Evolutionary conservation across 2,797 vertebrate species (phyloP), one percentile per base, ranked within the genome.

Genomic region (Brachymystax lenok): DNA sequence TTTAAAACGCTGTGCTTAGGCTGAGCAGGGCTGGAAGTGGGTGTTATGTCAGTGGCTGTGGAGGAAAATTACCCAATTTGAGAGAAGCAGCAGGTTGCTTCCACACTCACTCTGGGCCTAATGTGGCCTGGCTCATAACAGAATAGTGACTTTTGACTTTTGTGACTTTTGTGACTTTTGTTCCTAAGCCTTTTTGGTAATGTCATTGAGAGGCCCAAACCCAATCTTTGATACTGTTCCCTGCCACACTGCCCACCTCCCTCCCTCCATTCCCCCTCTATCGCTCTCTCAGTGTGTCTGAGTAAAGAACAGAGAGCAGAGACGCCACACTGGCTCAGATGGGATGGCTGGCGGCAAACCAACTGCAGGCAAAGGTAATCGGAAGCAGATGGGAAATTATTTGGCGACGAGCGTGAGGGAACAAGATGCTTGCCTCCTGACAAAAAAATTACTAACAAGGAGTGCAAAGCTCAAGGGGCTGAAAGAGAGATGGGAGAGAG

Each of bases 361-460:
- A 94, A 95, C 88, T 94, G 90, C 88, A 94, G 92, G 92, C 94
- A 95, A 96, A 94, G 93, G 93, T 96, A 97, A 97, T 97, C 91
- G 93, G 93, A 95, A 96, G 94, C 96, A 97, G 95, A 96, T 96
- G 96, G 94, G 91, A 92, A 93, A 93, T 82, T 87, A 94, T 94
- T 92, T 88, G 93, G 92, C 94, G 93, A 93, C 90, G 91, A 92
- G 92, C 93, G 91, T 88, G 91, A 92, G 90, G 91, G 92, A 93
- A 92, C 92, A 94, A 94, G 95, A 94, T 91, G 82, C 40, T 46
- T 46, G 88, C 93, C 88, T 93, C 88, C 85, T 88, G 82, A 90
- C 86, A 86, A 90, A 79, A 82, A 76, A 86, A 83, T 2, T 72
- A 74, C 82, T 8, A 76, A 80, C 82, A 84, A 79, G 12, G 66